Conservation (phyloP, 2,113 vertebrate species). For the Baryphthengus martii region DNA sequence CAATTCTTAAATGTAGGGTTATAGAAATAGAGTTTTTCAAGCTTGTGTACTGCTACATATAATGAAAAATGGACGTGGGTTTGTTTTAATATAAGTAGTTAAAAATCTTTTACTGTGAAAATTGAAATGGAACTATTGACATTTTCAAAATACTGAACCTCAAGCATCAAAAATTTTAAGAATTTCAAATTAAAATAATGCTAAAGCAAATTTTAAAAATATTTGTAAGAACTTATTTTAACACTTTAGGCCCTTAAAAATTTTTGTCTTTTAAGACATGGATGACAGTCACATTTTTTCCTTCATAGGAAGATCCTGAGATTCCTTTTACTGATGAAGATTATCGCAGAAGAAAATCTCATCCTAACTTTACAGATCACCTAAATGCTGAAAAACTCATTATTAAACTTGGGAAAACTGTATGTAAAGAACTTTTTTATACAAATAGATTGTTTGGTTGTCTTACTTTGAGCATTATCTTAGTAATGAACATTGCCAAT, state of each 20-base stretch:
- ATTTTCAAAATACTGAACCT: background rate
- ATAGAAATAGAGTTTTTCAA: background rate
- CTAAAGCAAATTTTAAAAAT: background rate
- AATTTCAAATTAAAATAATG: background rate
- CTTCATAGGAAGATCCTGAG: slow-evolving; percentile 78
- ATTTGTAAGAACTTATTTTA: background rate
- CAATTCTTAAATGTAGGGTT: background rate
- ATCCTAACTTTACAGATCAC: slow-evolving; percentile 83
- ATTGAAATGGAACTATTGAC: background rate
- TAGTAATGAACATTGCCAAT: background rate
- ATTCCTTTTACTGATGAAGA: slow-evolving; percentile 83
- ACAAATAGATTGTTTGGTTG: background rate
- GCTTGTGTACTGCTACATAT: background rate
- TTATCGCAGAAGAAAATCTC: slow-evolving; percentile 83
- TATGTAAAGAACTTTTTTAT: slow-evolving; percentile 59
- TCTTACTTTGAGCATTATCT: background rate
- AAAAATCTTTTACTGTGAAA: background rate
- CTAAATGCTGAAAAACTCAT: slow-evolving; percentile 85
- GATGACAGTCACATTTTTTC: background rate
- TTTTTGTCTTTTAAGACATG: background rate
- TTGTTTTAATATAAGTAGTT: background rate
- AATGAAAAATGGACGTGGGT: no score
- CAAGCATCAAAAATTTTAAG: background rate
- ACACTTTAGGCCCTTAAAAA: background rate
- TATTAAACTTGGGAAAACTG: slow-evolving; percentile 86